Conservation (phyloP, 2,113 vertebrate genomes). For the Hylia prasina region DNA sequence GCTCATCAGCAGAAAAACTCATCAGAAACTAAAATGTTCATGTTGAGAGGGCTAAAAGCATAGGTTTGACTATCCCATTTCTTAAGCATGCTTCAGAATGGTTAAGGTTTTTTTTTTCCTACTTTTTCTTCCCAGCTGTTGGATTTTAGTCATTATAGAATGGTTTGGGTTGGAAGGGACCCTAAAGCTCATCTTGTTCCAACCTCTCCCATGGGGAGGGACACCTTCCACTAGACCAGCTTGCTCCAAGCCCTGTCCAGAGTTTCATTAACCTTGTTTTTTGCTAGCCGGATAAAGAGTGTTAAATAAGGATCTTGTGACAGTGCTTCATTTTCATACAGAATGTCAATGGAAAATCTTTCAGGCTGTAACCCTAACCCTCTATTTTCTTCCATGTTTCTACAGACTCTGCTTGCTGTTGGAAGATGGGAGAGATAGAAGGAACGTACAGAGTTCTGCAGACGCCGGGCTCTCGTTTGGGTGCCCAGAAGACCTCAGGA, state of each 20-base stretch:
- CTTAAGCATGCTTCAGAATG: not conserved
- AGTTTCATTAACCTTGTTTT: not conserved
- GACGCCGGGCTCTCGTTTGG: conserved; percentile 85
- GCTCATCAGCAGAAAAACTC: not conserved
- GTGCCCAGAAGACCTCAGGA: conserved; percentile 76
- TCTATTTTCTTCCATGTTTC: not conserved
- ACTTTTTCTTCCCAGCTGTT: not conserved
- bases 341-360: not conserved
- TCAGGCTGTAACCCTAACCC: not conserved
- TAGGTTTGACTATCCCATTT: not conserved
- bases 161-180: not conserved
- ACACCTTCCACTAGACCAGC: not conserved
- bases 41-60: not conserved
- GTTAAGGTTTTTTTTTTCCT: not conserved
- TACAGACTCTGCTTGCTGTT: not conserved
- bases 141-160: not conserved
- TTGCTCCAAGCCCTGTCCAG: not conserved
- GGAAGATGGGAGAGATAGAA: conserved; percentile 90
- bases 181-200: not conserved
- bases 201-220: not conserved
- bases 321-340: not conserved
- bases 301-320: not conserved
- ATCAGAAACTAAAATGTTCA: not conserved
- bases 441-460: conserved; percentile 88
- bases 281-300: not conserved